Evolutionary conservation across 92 coral and sea anemone genomes (phyloP).

Genomic region (Bergia puertoricense): DNA sequence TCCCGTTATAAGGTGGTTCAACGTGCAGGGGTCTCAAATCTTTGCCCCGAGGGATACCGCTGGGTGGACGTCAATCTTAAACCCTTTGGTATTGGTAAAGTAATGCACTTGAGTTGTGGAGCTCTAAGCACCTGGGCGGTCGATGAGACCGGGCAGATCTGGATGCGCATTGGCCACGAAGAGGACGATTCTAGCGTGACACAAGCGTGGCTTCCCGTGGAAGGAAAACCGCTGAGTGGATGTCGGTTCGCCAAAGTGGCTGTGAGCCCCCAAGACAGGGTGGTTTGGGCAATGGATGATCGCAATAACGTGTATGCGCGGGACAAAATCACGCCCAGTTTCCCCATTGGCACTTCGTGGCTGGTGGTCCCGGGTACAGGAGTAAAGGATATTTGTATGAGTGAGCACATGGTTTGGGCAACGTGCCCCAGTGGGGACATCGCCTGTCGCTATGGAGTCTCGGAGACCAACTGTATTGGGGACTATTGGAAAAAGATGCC

Average conservation of each 20-base stretch:
- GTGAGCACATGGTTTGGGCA: constrained; percentile 84
- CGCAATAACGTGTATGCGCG: constrained; percentile 92
- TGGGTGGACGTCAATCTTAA: constrained; percentile 74
- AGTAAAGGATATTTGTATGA: constrained; percentile 79
- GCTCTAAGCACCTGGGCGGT: constrained; percentile 96
- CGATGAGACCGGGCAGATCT: constrained; percentile 76
- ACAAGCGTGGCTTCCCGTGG: constrained; percentile 91
- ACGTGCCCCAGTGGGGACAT: constrained; percentile 86
- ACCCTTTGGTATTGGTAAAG: constrained; percentile 73
- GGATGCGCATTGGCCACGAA: constrained; percentile 88
- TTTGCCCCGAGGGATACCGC: constrained; percentile 87
- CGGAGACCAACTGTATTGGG: constrained; percentile 71
- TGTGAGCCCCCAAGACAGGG: constrained; percentile 83
- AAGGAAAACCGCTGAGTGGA: constrained; percentile 64
- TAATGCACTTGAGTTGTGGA: constrained; percentile 91
- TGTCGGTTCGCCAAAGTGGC: constrained; percentile 81
- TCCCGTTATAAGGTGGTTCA: constrained; percentile 59
- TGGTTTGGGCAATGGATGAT: constrained; percentile 97
- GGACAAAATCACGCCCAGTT: constrained; percentile 73
- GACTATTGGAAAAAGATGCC: constrained; percentile 98
- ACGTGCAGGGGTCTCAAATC: constrained; percentile 76
- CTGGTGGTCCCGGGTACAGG: constrained; percentile 80
- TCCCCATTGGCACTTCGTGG: constrained; percentile 89
- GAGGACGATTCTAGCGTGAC: constrained; percentile 67
- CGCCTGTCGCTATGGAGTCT: constrained; percentile 94